phyloP scores from a whole-genome alignment of 1,140 invertebrate species.

The Melanaphis sacchari region DNA sequence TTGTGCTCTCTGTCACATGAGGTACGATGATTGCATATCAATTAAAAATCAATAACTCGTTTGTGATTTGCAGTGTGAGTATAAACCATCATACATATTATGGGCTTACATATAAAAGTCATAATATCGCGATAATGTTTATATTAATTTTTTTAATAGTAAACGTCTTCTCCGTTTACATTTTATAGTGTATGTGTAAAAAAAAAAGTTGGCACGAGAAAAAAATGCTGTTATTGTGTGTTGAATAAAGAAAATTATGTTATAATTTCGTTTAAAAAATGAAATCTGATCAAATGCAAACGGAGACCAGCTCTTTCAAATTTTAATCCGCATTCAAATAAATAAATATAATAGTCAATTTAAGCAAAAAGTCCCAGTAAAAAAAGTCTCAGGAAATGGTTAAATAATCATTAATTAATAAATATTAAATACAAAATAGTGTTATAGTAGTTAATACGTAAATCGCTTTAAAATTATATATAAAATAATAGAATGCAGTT shows the following conservation, averaged over 20 bases:
- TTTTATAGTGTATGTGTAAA: neutral
- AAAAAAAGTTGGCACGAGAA: neutral
- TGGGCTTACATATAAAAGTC: neutral
- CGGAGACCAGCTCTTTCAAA: neutral
- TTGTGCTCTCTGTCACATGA: neutral
- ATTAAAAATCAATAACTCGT: conserved; percentile 31
- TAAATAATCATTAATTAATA: too few relatives aligned
- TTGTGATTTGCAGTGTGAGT: neutral
- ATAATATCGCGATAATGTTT: neutral
- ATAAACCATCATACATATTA: neutral
- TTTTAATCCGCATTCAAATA: neutral
- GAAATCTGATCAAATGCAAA: neutral
- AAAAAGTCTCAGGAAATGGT: too few relatives aligned
- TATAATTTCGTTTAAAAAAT: neutral
- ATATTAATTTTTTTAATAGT: neutral
- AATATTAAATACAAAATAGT: too few relatives aligned
- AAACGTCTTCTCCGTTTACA: neutral
- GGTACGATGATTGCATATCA: neutral
- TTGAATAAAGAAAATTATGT: neutral
- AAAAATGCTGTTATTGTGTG: neutral
- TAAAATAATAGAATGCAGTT: too few relatives aligned
- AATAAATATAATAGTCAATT: neutral
- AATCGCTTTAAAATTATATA: too few relatives aligned
- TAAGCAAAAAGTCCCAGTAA: too few relatives aligned
- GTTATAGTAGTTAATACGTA: too few relatives aligned